Base-by-base conservation (phyloP, 2,888 invertebrate genomes). In the Furcula furcula region DNA sequence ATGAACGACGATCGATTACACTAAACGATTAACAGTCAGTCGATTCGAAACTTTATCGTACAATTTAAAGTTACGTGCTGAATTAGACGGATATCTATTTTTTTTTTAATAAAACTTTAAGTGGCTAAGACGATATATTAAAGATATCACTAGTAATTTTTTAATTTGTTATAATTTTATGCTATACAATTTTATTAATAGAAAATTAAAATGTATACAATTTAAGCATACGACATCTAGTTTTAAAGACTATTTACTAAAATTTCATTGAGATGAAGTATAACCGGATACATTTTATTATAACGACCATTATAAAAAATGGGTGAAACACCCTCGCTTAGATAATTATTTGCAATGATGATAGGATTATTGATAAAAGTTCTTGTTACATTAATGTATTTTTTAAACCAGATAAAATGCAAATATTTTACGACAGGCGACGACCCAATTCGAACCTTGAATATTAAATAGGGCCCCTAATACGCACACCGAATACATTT, bases 11-110 rank as follows among this genome's bases (percentile, higher is more conserved):
- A 58, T 51, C 42, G 46, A 47, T 38, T 36, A 36, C 44, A 46
- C 45, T 62, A 58, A 46, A 50, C 37, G 59, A 36, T 41, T 52
- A 59, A 59, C 59, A 62, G 59, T 59, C 58, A 59, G 58, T 59
- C 58, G 45, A 62, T 59, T 47, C 49, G 29, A 58, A 51, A 58
- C 35, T 40, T 40, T 57, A 50, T 41, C 31, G 37, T 46, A 52
- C 29, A 46, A 34, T 52, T 21, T 43, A 56, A 26, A 36, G 41
- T 40, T 43, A 31, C n/a, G 42, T 57, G 42, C 47, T 50, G 40
- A 28, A 29, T 32, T 40, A 37, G 46, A 57, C 36, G 42, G 46
- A 53, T 42, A 16, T 10, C 13, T 26, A 26, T 14, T n/a, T 23
- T n/a, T 29, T 7, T 12, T 13, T n/a, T n/a, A n/a, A 20, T 20